Base-by-base conservation (phyloP, 2,797 vertebrate species). In the Manis crassicaudata region DNA sequence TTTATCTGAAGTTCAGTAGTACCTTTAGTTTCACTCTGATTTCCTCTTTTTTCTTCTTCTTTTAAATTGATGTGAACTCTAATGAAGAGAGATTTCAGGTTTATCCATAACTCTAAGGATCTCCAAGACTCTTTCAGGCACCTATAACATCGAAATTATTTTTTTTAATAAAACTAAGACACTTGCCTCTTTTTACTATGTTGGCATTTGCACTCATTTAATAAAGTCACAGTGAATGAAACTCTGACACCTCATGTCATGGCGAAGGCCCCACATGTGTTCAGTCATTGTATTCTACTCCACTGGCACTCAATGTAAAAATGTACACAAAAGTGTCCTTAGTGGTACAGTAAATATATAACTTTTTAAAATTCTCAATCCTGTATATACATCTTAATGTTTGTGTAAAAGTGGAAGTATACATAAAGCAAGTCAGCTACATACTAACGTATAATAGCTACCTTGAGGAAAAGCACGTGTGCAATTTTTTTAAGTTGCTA, bases 1-100 rank as follows among this genome's bases (percentile, higher is more conserved):
- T 17, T 97, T 50, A 35, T 65, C 32, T 94, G 43, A 65, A 3
- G 17, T 58, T 95, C 21, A 72, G 25, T 11, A 16, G 46, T 67
- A 73, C 50, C 23, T 89, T 73, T 35, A 60, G 50, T 67, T 83
- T 87, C 6, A 25, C 16, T 75, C 14, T 68, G 12, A 13, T 73
- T 50, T 62, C 32, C 32, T 40, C 37, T 2, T 13, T 50, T 52
- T 29, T 65, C 65, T 23, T 32, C 50, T 32, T 17, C 2, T 92
- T 70, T 75, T 25, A 56, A 84, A 63, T 58, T 56, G 27, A 72
- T 37, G 21, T 72, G 52, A 77, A 21, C 37, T 70, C 60, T 63
- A 76, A 70, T 20, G 14, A 23, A 76, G 21, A 58, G 7, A 23
- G 63, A 54, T 35, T 68, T 60, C 14, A 84, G 35, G 12, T 63